These are phyloP conservation scores for Ceramica pisi DNA, from an alignment of 2,888 invertebrate genomes.

Conservation along the genomic window DNA sequence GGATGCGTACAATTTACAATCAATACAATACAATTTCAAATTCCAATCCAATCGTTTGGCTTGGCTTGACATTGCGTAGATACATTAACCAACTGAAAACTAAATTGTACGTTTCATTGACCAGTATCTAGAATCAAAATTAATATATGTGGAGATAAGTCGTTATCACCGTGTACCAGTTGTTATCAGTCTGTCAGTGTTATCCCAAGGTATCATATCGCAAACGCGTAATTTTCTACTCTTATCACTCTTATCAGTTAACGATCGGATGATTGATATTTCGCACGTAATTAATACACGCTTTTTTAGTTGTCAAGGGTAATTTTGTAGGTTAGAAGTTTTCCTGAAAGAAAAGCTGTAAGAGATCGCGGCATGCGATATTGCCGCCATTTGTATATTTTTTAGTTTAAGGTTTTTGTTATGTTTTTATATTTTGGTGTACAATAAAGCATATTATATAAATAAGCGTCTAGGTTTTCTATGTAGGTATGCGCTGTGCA, in stretches of 20 bases:
- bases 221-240: constrained; percentile 41
- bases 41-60: background rate
- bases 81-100: background rate
- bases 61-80: background rate
- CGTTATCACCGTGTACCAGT: constrained; percentile 5
- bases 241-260: constrained; percentile 49
- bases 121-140: constrained; percentile 48
- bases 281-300: constrained; percentile 8
- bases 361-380: too few species aligned
- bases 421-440: too few species aligned
- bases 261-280: constrained; percentile 29
- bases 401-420: too few species aligned
- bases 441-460: too few species aligned
- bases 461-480: too few species aligned
- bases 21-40: too few species aligned
- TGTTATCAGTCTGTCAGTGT: constrained; percentile 39
- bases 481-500: too few species aligned
- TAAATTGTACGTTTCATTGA: constrained; percentile 12
- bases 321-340: background rate
- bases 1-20: too few species aligned
- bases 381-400: too few species aligned
- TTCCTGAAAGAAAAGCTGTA: background rate
- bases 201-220: constrained; percentile 42
- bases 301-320: constrained; percentile 6
- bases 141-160: constrained; percentile 50